Conservation (phyloP, 2,888 invertebrate genomes). For the Smittia aterrima region DNA sequence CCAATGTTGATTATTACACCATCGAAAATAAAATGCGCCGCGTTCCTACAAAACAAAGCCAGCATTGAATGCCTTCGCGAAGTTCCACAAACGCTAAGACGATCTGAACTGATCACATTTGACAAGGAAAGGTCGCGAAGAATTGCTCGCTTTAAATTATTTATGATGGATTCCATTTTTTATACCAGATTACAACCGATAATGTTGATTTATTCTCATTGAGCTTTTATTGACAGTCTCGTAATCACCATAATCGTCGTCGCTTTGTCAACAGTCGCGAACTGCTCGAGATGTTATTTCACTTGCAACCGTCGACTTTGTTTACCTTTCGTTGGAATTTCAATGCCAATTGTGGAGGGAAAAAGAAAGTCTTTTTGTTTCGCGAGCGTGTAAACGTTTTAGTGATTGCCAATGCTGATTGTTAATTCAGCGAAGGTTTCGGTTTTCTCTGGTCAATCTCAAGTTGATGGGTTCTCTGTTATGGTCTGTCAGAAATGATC, state of each 20-base stretch:
- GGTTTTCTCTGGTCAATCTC: no score
- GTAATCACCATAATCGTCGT: background rate
- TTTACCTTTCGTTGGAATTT: slow-evolving; percentile 9
- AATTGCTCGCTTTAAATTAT: background rate
- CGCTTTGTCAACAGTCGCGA: background rate
- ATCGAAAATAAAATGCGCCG: background rate
- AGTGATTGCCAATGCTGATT: background rate
- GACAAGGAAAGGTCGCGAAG: background rate
- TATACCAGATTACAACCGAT: background rate
- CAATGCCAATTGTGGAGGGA: slow-evolving; percentile 5
- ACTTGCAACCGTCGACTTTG: background rate
- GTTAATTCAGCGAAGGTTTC: no score
- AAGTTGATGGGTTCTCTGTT: no score
- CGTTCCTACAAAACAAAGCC: background rate
- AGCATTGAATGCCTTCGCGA: background rate
- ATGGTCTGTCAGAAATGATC: no score
- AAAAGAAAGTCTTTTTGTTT: slow-evolving; percentile 10
- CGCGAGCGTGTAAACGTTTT: background rate
- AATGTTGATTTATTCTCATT: background rate
- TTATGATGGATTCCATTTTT: background rate
- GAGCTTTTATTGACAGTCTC: background rate
- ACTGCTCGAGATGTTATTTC: background rate
- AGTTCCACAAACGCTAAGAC: background rate
- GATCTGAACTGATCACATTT: background rate
- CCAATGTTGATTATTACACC: slow-evolving; percentile 23